phyloP scores from a whole-genome alignment of 2,113 vertebrate genomes.

The Prolemur simus region DNA sequence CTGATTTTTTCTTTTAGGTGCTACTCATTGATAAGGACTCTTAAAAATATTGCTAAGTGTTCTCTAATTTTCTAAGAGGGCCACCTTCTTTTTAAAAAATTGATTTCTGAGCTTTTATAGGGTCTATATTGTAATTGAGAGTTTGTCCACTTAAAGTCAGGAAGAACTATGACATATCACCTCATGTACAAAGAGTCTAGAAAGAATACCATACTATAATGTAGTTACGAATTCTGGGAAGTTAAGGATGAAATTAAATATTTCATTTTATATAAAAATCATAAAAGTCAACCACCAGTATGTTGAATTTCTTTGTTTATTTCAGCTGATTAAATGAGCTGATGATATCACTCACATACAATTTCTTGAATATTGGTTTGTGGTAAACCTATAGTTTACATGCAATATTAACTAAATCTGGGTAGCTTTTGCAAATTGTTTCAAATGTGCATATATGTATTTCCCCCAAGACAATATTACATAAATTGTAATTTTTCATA shows the following conservation, averaged over 20 bases:
- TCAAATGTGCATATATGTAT: conserved; percentile 66
- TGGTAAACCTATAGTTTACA: conserved; percentile 64
- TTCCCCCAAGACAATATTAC: conserved; percentile 66
- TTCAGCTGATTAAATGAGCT: conserved; percentile 65
- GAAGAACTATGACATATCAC: not conserved
- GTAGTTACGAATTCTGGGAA: conserved; percentile 53
- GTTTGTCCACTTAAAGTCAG: not conserved
- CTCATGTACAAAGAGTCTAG: conserved; percentile 30
- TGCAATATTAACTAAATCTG: conserved; percentile 71
- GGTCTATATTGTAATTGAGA: not conserved
- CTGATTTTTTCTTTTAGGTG: not conserved
- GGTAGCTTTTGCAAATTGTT: conserved; percentile 65
- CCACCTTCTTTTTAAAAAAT: not conserved
- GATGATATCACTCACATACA: conserved; percentile 64
- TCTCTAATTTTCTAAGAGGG: not conserved
- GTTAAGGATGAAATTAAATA: conserved; percentile 64
- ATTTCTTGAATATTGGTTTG: conserved; percentile 63
- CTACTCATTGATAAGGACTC: not conserved
- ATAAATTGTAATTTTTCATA: conserved; percentile 76
- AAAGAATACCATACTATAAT: conserved; percentile 5
- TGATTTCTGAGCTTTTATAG: not conserved
- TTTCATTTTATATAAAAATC: conserved; percentile 8
- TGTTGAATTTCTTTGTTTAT: conserved; percentile 51
- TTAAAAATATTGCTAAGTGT: not conserved
- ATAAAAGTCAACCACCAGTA: conserved; percentile 59